A percentile compares a stretch with the other conserved stretches of the same genome.
phyloP scores from a whole-genome alignment of 1,140 invertebrate genomes.

The Marisa cornuarietis region DNA sequence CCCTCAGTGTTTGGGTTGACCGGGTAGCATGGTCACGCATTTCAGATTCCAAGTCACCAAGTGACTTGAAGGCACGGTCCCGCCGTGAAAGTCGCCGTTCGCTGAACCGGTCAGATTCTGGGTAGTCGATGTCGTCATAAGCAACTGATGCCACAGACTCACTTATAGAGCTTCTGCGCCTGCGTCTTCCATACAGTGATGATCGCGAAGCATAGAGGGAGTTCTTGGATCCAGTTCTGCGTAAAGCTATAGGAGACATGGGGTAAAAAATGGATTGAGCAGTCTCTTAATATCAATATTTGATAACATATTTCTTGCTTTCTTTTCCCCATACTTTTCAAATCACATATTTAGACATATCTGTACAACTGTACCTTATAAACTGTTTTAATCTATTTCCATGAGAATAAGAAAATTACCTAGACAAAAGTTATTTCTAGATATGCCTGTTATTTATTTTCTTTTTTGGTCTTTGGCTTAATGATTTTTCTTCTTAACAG shows the following conservation, averaged over 20 bases:
- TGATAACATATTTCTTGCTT: no score
- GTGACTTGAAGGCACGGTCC: constrained; percentile 44
- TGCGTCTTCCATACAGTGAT: constrained; percentile 52
- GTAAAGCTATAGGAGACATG: constrained; percentile 40
- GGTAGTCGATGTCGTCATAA: constrained; percentile 52
- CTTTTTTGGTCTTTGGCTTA: no score
- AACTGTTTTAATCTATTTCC: no score
- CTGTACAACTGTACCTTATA: no score
- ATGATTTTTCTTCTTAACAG: no score
- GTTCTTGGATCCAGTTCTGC: constrained; percentile 47
- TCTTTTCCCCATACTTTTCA: no score
- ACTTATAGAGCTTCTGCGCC: constrained; percentile 44
- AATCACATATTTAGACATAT: no score
- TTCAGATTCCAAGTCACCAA: constrained; percentile 45
- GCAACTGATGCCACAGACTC: constrained; percentile 49
- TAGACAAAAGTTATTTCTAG: no score
- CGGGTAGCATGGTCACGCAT: constrained; percentile 29
- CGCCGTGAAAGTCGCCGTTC: constrained; percentile 36
- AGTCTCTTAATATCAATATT: no score
- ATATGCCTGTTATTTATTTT: no score
- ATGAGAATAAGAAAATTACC: no score
- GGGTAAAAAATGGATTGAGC: no score
- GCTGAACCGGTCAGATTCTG: constrained; percentile 41
- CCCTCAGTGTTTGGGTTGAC: constrained; percentile 50
- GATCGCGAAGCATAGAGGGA: constrained; percentile 59